Conservation (phyloP, 2,797 vertebrate species). For the Borostomias antarcticus region DNA sequence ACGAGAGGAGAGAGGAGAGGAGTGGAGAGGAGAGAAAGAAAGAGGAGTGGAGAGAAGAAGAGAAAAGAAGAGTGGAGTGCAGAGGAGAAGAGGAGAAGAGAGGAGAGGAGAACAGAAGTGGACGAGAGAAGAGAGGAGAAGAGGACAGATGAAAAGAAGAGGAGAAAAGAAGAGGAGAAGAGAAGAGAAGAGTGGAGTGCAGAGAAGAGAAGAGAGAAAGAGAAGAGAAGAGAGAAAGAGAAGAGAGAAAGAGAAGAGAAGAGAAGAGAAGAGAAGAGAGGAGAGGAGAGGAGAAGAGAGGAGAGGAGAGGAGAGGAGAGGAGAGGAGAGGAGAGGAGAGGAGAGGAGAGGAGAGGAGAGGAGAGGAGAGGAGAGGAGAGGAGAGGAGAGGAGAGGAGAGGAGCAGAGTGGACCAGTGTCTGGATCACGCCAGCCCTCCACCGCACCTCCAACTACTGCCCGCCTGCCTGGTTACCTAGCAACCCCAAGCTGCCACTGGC, state of each 20-base stretch:
- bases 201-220: not conserved
- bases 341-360: slow-evolving; percentile 6
- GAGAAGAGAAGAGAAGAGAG: not conserved
- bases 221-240: slow-evolving; percentile 1
- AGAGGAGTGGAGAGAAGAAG: not conserved
- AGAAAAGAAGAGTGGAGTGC: slow-evolving; percentile 6
- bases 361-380: slow-evolving; percentile 3
- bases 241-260: too few relatives aligned
- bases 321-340: not conserved
- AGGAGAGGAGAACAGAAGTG: too few relatives aligned
- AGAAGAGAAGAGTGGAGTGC: slow-evolving; percentile 5
- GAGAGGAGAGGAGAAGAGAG: slow-evolving; percentile 6
- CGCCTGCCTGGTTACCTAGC: slow-evolving; percentile 68
- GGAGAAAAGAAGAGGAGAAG: not conserved
- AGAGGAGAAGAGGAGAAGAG: not conserved
- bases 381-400: not conserved
- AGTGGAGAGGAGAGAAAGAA: slow-evolving; percentile 10
- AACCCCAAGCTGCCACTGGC: slow-evolving; percentile 67
- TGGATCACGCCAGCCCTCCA: slow-evolving; percentile 37
- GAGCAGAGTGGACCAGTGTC: slow-evolving; percentile 7
- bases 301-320: slow-evolving; percentile 7
- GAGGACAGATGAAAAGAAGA: too few relatives aligned
- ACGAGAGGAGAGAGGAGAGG: not conserved
- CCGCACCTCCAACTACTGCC: slow-evolving; percentile 57
- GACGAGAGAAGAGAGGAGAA: not conserved